Evolutionary conservation across 2,113 vertebrate genomes (phyloP).

Genomic region (Semnopithecus entellus): DNA sequence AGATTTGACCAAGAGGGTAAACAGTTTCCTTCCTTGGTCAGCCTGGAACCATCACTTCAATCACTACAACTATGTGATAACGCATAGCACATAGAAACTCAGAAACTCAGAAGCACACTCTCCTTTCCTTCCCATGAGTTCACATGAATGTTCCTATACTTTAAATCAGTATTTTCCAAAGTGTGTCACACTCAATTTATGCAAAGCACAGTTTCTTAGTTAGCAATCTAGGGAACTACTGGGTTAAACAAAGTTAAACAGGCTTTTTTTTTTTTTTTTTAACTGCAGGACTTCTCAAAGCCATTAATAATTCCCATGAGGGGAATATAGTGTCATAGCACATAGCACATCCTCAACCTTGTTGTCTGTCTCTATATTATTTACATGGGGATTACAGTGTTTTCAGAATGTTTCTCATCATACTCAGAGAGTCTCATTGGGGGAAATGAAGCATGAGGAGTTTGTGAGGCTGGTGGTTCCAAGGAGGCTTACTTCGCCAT

Average conservation of each 20-base stretch:
- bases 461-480: neutral
- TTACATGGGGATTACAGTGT: neutral
- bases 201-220: neutral
- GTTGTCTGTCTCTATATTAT: neutral
- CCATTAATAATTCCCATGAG: neutral
- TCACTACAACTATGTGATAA: too few relatives aligned
- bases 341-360: neutral
- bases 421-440: neutral
- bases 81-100: neutral
- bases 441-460: neutral
- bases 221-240: neutral
- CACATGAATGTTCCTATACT: neutral
- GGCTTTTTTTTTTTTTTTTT: neutral
- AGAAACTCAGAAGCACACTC: neutral
- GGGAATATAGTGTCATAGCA: neutral
- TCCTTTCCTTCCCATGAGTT: neutral
- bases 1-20: neutral
- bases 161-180: neutral
- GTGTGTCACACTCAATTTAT: neutral
- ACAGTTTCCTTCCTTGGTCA: neutral
- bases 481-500: neutral
- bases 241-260: neutral
- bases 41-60: neutral
- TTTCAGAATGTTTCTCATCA: neutral
- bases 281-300: constrained; percentile 1